Base-by-base conservation (phyloP, 2,113 vertebrate genomes). In the Oncorhynchus clarkii region DNA sequence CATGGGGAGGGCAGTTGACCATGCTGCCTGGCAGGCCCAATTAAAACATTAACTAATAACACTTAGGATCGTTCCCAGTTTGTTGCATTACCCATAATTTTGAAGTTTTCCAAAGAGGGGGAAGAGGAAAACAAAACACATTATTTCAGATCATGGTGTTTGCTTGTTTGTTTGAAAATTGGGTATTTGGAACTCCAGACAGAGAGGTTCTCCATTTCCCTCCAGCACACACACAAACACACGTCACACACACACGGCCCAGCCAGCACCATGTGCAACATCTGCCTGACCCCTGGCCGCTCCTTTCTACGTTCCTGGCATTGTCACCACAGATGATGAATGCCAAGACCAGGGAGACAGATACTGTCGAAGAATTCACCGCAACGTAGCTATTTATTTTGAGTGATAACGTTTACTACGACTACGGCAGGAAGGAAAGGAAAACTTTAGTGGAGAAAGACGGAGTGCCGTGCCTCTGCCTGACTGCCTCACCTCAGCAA, bases 281-380 rank as follows among this genome's bases (percentile, higher is more conserved):
- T 87, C 87, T 94, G 90, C 82, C 89, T 91, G 84, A 92, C 84
- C 91, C 89, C 78, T 91, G 85, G 84, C 86, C 3, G 75, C 83
- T 86, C 80, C 72, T 71, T 68, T 68, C 72, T n/a, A 67, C 74
- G 83, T 78, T 87, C 88, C 78, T 91, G 88, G 84, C 87, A 86
- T 86, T 89, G 88, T 85, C 84, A 73, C 76, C 26, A 69, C 82
- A 70, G 77, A 84, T 68, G 67, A 85, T 91, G 90, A 92, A 93
- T 92, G 78, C 78, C 74, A 34, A 34, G 54, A 62, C 64, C 75
- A 85, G 76, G 64, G 82, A 90, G 89, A 88, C 84, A 71, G 75
- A 80, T 82, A 80, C 84, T 78, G 75, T 84, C 68, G 67, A 90
- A 85, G 85, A 89, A 90, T 83, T 80, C 49, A 80, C 72, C 54